Conservation (phyloP, 2,888 invertebrate genomes). For the Euplexia lucipara region DNA sequence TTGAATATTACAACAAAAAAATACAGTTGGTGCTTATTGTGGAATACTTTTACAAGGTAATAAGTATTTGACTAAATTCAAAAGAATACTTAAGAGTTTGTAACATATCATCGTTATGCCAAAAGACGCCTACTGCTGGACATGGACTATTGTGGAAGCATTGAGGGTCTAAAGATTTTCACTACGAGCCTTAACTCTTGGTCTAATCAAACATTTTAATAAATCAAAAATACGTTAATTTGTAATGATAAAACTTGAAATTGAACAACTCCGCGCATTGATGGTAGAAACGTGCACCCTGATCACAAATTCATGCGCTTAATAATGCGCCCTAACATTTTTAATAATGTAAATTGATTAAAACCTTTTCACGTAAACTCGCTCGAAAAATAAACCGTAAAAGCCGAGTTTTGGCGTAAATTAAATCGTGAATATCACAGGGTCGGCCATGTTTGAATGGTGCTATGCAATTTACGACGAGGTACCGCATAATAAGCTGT, state of each 20-base stretch:
- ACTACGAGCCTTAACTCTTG: too few species aligned
- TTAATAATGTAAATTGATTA: conserved; percentile 78
- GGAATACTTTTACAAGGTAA: too few species aligned
- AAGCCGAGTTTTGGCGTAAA: conserved; percentile 73
- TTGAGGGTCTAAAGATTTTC: too few species aligned
- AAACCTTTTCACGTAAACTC: conserved; percentile 72
- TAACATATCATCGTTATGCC: too few species aligned
- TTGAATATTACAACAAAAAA: too few species aligned
- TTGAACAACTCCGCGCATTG: conserved; percentile 22
- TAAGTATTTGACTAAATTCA: too few species aligned
- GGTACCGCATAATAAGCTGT: conserved; percentile 81
- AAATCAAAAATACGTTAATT: neutral
- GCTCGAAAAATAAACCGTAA: conserved; percentile 70
- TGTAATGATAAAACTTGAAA: conserved; percentile 18
- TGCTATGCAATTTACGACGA: conserved; percentile 71
- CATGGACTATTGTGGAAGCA: too few species aligned
- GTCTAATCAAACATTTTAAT: conserved; percentile 21
- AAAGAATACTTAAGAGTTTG: too few species aligned
- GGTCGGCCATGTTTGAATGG: conserved; percentile 69
- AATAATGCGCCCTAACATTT: conserved; percentile 63
- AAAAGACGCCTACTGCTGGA: too few species aligned
- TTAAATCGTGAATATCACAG: conserved; percentile 76
- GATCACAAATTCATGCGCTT: conserved; percentile 53
- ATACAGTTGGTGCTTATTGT: too few species aligned
- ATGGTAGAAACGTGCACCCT: conserved; percentile 33